Percentiles rank a stretch among this genome's conserved stretches.
phyloP scores from a whole-genome alignment of 2,888 invertebrate species.

The Melanchra persicariae region DNA sequence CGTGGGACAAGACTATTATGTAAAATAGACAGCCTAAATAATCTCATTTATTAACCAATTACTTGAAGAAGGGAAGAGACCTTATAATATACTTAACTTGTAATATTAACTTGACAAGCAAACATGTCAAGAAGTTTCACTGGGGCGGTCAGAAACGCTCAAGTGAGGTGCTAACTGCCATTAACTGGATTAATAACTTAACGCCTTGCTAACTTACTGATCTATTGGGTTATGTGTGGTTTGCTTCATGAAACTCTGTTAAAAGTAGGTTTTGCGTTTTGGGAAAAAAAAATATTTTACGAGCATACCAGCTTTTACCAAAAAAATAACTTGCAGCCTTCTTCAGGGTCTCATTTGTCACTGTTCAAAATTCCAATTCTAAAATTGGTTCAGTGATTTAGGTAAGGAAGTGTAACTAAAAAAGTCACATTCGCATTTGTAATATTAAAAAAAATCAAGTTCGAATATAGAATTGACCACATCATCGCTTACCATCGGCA shows the following conservation, averaged over 20 bases:
- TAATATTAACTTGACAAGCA: conserved; percentile 22
- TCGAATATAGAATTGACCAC: too few species aligned
- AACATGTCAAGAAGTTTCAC: conserved; percentile 20
- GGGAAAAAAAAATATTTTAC: not conserved
- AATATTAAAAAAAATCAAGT: too few species aligned
- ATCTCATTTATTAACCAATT: not conserved
- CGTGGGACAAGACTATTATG: not conserved
- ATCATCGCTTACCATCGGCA: too few species aligned
- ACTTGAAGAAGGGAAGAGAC: not conserved
- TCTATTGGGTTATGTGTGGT: conserved; percentile 17
- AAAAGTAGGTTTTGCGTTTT: not conserved
- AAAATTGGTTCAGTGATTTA: too few species aligned
- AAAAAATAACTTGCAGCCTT: too few species aligned
- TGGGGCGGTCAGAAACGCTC: conserved; percentile 25
- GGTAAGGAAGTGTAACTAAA: too few species aligned
- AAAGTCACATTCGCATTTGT: too few species aligned
- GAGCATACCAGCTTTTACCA: too few species aligned
- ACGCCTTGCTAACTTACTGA: conserved; percentile 47
- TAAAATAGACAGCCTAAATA: not conserved
- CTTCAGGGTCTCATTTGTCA: too few species aligned
- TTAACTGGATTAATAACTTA: conserved; percentile 45
- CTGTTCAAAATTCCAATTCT: too few species aligned
- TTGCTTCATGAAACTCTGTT: conserved; percentile 5
- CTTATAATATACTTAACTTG: conserved; percentile 6
- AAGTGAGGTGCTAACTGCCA: conserved; percentile 31